Percentiles rank a stretch among this genome's conserved stretches.
phyloP scores from a whole-genome alignment of 2,797 vertebrate genomes.

The Sternotherus odoratus region DNA sequence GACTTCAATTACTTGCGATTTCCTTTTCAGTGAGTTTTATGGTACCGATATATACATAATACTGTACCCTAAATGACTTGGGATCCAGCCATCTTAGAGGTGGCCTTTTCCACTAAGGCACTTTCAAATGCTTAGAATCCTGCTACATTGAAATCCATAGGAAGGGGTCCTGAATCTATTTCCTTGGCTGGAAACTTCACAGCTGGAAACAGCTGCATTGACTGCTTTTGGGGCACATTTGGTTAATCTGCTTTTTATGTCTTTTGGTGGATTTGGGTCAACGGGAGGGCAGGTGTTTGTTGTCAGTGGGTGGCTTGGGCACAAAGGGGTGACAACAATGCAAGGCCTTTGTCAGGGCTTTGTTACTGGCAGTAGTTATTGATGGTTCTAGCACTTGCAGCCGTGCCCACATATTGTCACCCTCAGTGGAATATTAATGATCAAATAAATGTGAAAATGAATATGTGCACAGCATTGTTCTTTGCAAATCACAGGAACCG shows the following conservation, averaged over 20 bases:
- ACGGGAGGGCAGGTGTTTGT: background rate
- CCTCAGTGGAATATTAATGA: slow-evolving; percentile 63
- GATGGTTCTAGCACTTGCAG: slow-evolving; percentile 60
- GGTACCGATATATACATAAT: background rate
- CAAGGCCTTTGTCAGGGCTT: background rate
- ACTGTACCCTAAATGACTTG: background rate
- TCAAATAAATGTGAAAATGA: slow-evolving; percentile 70
- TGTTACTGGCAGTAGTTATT: background rate
- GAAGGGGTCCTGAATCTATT: background rate
- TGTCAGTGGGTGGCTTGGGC: background rate
- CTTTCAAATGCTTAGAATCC: background rate
- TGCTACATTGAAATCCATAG: background rate
- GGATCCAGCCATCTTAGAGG: background rate
- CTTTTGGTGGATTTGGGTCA: background rate
- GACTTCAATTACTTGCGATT: background rate
- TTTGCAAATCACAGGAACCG: slow-evolving; percentile 16
- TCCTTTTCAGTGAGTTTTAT: background rate
- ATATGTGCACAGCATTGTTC: slow-evolving; percentile 46
- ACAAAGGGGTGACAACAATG: background rate
- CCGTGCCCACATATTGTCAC: slow-evolving; percentile 44
- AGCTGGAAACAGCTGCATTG: background rate
- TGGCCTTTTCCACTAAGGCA: background rate
- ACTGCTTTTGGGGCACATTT: background rate
- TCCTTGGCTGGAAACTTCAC: background rate
- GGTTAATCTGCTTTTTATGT: background rate